Evolutionary conservation across 2,113 vertebrate species (phyloP).

Genomic region (Oriolus oriolus): DNA sequence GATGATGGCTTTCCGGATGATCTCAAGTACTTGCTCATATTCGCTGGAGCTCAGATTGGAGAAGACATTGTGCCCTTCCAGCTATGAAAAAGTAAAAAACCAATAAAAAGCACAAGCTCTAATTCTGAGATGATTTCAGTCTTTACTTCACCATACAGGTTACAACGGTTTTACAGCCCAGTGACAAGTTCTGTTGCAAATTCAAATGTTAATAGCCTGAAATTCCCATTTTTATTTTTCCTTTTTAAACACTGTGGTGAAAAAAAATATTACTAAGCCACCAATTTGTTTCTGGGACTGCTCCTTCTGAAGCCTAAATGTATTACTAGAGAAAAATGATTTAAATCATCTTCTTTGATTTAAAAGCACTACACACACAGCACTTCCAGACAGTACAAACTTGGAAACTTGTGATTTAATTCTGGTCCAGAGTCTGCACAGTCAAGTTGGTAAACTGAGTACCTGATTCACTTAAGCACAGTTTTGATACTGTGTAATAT

Average conservation of each 20-base stretch:
- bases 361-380: background rate
- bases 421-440: background rate
- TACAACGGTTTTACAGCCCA: background rate
- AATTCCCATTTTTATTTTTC: background rate
- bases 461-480: background rate
- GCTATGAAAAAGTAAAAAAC: constrained; percentile 88
- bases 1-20: constrained; percentile 98
- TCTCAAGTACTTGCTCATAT: constrained; percentile 97
- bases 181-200: background rate
- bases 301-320: background rate
- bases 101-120: constrained; percentile 80
- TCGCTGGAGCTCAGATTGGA: constrained; percentile 95
- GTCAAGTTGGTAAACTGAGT: background rate
- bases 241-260: background rate
- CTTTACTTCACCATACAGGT: constrained; percentile 42
- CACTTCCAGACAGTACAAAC: background rate
- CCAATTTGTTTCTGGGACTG: background rate
- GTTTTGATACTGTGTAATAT: background rate
- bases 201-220: background rate
- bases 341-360: background rate
- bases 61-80: constrained; percentile 99
- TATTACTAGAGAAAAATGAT: background rate
- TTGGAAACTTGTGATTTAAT: background rate
- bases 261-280: background rate
- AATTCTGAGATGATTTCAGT: constrained; percentile 58